A percentile compares a stretch with the other conserved stretches of the same genome.
phyloP scores from a whole-genome alignment of 2,888 invertebrate species.

The Platypus cylindrus region DNA sequence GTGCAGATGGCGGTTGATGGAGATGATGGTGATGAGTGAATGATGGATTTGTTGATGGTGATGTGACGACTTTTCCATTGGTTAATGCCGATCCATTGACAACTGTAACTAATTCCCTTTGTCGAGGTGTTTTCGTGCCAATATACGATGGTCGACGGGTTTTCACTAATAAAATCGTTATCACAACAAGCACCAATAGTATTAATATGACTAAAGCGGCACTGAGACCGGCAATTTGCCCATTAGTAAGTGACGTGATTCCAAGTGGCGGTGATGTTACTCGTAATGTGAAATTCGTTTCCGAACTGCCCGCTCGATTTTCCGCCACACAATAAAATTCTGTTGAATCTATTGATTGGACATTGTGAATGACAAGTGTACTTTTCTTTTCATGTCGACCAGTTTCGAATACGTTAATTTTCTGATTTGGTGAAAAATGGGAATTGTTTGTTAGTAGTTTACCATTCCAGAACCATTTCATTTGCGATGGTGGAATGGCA shows the following conservation, averaged over 20 bases:
- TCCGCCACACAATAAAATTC: constrained; percentile 85
- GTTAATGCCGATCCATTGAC: constrained; percentile 40
- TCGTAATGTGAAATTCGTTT: constrained; percentile 79
- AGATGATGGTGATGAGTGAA: too few relatives aligned
- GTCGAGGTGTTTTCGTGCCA: constrained; percentile 65
- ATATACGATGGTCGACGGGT: constrained; percentile 59
- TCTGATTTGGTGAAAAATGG: constrained; percentile 65
- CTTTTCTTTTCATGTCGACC: constrained; percentile 66
- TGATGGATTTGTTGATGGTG: constrained; percentile 28
- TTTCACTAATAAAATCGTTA: constrained; percentile 61
- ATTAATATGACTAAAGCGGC: constrained; percentile 70
- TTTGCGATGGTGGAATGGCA: constrained; percentile 65
- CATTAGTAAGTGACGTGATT: constrained; percentile 68
- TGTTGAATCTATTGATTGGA: constrained; percentile 69
- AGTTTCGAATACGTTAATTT: constrained; percentile 62
- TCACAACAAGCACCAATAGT: constrained; percentile 57
- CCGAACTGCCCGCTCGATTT: constrained; percentile 76
- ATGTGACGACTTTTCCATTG: constrained; percentile 38
- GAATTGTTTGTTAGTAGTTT: constrained; percentile 64
- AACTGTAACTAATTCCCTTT: constrained; percentile 55
- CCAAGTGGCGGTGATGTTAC: constrained; percentile 67
- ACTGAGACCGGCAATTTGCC: constrained; percentile 75
- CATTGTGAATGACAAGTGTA: constrained; percentile 63
- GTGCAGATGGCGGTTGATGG: constrained; percentile 37
- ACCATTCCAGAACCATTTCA: constrained; percentile 83